Evolutionary conservation across 2,888 invertebrate genomes (phyloP), one percentile per base, ranked within the genome.

Genomic region (Trissolcus brochymenae): DNA sequence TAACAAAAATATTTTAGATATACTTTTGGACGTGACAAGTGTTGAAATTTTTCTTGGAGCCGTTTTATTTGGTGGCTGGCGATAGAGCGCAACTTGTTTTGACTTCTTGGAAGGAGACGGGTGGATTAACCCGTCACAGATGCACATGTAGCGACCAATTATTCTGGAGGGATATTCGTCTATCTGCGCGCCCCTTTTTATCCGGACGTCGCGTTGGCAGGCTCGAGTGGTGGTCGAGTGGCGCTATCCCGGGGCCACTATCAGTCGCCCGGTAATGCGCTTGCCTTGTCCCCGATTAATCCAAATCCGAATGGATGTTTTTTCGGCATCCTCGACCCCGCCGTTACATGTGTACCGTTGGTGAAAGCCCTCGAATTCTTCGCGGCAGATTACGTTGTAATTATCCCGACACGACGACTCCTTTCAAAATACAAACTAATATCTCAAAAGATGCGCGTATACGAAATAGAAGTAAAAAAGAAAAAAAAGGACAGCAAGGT

Each of bases 241-340:
- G 82, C 82, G 82, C 82, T 80, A 82, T 81, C 81, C 81, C 76
- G 78, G 17, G 16, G 46, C 66, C 64, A 79, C 84, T 86, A 85
- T 86, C 84, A 82, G 81, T 75, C 66, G 81, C 62, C 78, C 82
- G 80, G 86, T 87, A 87, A 87, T 87, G 87, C 84, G 85, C 84
- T 86, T 87, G 85, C 86, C 87, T 87, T 87, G 87, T 87, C 85
- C 83, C 81, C 83, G 87, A 87, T 87, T 87, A 87, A 87, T 87
- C 86, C 85, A 81, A 81, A 77, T 78, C 79, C 77, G 35, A 17
- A 55, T 61, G 82, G 80, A 73, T 81, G 82, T 82, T 81, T 80
- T 80, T 80, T 80, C 78, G 59, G 73, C 70, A 77, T 51, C 76
- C 68, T 65, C 57, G 61, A 11, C 21, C 64, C 11, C 17, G 56